These are phyloP conservation scores for Spea hammondii DNA, from an alignment of 2,797 vertebrate genomes.

Conservation along the genomic window DNA sequence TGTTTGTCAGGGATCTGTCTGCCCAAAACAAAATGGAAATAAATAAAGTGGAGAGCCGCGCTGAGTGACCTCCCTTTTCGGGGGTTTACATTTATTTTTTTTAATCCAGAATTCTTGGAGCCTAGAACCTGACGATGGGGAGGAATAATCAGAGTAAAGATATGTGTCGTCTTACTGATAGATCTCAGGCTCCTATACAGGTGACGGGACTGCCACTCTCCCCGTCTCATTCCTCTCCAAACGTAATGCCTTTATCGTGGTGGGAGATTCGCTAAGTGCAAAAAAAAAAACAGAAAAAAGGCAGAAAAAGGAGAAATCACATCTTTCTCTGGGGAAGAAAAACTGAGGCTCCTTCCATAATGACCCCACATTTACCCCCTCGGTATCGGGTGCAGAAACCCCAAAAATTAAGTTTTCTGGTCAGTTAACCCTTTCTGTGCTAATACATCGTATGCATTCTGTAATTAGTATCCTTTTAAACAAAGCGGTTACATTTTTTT, in stretches of 20 bases:
- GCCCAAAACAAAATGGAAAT: neutral
- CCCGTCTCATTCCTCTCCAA: slow-evolving; percentile 35
- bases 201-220: slow-evolving; percentile 44
- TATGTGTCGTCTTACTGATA: slow-evolving; percentile 27
- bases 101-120: too few species aligned
- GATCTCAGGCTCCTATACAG: slow-evolving; percentile 46
- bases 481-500: too few species aligned
- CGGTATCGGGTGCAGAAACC: neutral
- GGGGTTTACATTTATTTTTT: too few species aligned
- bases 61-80: neutral
- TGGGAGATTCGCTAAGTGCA: slow-evolving; percentile 11
- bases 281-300: neutral
- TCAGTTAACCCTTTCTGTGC: too few species aligned
- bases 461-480: too few species aligned
- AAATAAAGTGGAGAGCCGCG: neutral
- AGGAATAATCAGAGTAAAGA: slow-evolving; percentile 23
- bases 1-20: slow-evolving; percentile 9
- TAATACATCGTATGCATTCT: too few species aligned
- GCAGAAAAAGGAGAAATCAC: slow-evolving; percentile 29
- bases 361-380: slow-evolving; percentile 8
- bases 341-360: slow-evolving; percentile 2
- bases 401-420: too few species aligned
- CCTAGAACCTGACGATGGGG: neutral
- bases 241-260: slow-evolving; percentile 48
- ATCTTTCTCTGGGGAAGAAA: slow-evolving; percentile 28